Base-by-base conservation (phyloP, 2,113 vertebrate genomes). In the Mus musculus region DNA sequence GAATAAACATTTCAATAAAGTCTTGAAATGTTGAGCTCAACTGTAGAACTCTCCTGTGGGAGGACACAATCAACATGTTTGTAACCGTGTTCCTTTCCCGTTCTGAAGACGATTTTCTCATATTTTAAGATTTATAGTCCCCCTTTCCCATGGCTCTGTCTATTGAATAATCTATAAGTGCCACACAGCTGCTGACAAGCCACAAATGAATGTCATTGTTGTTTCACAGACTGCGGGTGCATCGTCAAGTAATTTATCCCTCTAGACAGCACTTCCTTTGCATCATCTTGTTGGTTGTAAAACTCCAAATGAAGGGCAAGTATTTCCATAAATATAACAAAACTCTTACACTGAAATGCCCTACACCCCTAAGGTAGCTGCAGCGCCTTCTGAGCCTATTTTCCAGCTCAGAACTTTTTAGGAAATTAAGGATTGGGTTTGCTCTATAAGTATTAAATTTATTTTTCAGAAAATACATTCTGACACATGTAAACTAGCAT, bases 71-170 rank as follows among this genome's bases (percentile, higher is more conserved):
- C 63, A 97, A 95, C 97, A 96, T 91, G 81, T 69, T 96, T 81
- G 96, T 42, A 94, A 59, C 85, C 80, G 67, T 75, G 89, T 93
- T 90, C 90, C 16, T 89, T 0, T 65, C 36, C 1, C 81, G 54
- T 90, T 93, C 69, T 82, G 63, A 91, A 69, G 89, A 59, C 92
- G 86, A 77, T 69, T 96, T 97, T 97, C 95, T 97, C 46, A 7
- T 88, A 94, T 46, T 77, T 85, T 86, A 78, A 97, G 36, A 96
- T 96, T 96, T 92, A 93, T 19, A 95, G 69, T 80, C 8, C 13
- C 93, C 1, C 88, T 90, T 90, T 90, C 87, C 16, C 92, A 97
- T 98, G 96, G 30, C 84, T 61, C 95, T 85, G 46, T 80, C 76
- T 96, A 91, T 22, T 89, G 69, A 95, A 93, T 93, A 42, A 96